These are phyloP conservation scores for Alfaro cultratus DNA, from an alignment of 2,797 vertebrate genomes.

Conservation along the genomic window DNA sequence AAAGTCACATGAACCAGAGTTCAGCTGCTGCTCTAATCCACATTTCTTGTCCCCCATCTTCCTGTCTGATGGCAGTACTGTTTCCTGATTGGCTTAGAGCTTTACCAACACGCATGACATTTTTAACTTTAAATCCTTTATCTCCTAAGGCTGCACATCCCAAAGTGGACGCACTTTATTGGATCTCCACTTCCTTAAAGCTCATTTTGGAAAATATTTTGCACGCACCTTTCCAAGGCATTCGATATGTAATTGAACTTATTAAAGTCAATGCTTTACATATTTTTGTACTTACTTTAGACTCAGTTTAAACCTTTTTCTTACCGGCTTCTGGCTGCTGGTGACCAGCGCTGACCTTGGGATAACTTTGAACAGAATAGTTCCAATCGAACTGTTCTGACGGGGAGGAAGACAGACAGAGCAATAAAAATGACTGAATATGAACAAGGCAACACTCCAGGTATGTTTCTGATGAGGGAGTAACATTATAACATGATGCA, in stretches of 20 bases:
- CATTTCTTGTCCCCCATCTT: neutral
- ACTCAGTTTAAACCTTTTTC: slow-evolving; percentile 32
- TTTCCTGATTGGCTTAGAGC: slow-evolving; percentile 7
- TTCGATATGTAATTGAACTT: neutral
- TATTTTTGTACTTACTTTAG: neutral
- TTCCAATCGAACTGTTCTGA: slow-evolving; percentile 86
- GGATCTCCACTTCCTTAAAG: neutral
- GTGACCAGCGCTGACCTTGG: slow-evolving; percentile 84
- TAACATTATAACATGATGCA: too few species aligned
- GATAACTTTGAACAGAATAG: slow-evolving; percentile 92
- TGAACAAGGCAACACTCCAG: neutral
- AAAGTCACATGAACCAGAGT: neutral
- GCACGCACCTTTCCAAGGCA: neutral
- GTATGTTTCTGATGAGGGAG: too few species aligned
- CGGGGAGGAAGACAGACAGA: slow-evolving; percentile 3
- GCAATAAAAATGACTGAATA: neutral
- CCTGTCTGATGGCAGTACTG: neutral
- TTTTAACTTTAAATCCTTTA: slow-evolving; percentile 12
- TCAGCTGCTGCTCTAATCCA: neutral
- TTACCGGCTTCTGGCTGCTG: slow-evolving; percentile 84
- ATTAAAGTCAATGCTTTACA: neutral
- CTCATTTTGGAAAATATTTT: neutral
- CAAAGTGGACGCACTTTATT: neutral
- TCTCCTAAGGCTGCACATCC: neutral
- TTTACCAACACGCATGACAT: neutral